phyloP scores from a whole-genome alignment of 2,797 vertebrate genomes.

The Linurgus olivaceus region DNA sequence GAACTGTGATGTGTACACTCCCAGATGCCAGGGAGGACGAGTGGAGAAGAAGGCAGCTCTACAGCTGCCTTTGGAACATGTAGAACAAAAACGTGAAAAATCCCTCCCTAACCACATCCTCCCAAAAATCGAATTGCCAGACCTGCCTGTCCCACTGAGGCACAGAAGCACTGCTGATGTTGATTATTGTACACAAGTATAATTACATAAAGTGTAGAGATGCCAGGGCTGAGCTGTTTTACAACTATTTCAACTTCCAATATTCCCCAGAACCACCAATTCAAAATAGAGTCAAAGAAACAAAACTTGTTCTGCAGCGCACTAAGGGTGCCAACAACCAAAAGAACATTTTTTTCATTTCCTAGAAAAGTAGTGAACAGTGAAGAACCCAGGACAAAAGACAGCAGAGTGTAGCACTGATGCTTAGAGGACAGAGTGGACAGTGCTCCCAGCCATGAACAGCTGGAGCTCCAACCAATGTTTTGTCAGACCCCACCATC shows the following conservation, averaged over 20 bases:
- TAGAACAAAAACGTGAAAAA: neutral
- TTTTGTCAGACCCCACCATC: neutral
- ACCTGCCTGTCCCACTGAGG: neutral
- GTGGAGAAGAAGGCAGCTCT: neutral
- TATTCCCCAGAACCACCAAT: neutral
- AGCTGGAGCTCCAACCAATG: neutral
- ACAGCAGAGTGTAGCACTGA: neutral
- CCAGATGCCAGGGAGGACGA: neutral
- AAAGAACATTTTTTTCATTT: neutral
- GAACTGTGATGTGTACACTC: neutral
- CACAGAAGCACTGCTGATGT: neutral
- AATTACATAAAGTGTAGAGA: neutral
- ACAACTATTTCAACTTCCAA: neutral
- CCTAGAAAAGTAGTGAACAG: neutral
- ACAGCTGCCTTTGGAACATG: neutral
- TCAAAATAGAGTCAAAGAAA: neutral
- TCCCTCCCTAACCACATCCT: constrained; percentile 1
- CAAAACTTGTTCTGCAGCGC: neutral
- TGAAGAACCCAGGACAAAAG: neutral
- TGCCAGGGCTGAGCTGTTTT: neutral
- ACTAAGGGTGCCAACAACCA: neutral
- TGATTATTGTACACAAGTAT: neutral
- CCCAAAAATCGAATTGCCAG: neutral
- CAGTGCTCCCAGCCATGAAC: neutral
- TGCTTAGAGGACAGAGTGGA: neutral